phyloP scores from a whole-genome alignment of 2,888 invertebrate genomes.

The Campaea margaritaria region DNA sequence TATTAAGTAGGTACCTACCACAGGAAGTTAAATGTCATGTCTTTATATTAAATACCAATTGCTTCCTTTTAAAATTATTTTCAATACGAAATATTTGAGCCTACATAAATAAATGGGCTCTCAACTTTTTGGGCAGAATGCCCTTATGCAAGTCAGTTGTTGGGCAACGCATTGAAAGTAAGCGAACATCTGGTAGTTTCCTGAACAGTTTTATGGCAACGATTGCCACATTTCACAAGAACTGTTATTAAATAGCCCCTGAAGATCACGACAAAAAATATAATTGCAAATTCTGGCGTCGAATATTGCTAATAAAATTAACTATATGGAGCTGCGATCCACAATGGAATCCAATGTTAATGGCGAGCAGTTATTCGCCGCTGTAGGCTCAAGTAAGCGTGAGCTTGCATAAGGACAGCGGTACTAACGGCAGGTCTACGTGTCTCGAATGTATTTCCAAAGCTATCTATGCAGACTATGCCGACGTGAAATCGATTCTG shows the following conservation, averaged over 20 bases:
- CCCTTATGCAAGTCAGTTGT: slow-evolving; percentile 35
- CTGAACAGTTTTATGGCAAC: slow-evolving; percentile 1
- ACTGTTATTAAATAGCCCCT: slow-evolving; percentile 2
- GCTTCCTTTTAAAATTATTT: slow-evolving; percentile 4
- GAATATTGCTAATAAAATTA: slow-evolving; percentile 11
- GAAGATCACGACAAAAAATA: background rate
- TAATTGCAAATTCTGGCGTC: background rate
- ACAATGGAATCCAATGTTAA: slow-evolving; percentile 23
- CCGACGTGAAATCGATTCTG: slow-evolving; percentile 36
- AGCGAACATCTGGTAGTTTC: slow-evolving; percentile 8
- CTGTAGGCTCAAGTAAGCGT: slow-evolving; percentile 50
- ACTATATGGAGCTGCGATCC: slow-evolving; percentile 2
- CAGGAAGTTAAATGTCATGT: too few relatives aligned
- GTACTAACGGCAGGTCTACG: slow-evolving; percentile 63
- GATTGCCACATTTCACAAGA: slow-evolving; percentile 3
- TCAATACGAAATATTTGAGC: slow-evolving; percentile 5
- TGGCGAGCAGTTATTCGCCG: slow-evolving; percentile 12
- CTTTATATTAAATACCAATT: too few relatives aligned
- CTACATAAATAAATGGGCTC: slow-evolving; percentile 6
- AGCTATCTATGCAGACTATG: slow-evolving; percentile 39
- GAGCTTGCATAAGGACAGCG: slow-evolving; percentile 68
- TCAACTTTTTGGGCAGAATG: slow-evolving; percentile 32
- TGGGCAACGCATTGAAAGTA: slow-evolving; percentile 29
- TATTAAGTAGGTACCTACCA: background rate
- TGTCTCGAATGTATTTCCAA: slow-evolving; percentile 60